A percentile compares a stretch with the other conserved stretches of the same genome.
Conservation (phyloP, 2,888 invertebrate species). For the Synanthedon andrenaeformis region DNA sequence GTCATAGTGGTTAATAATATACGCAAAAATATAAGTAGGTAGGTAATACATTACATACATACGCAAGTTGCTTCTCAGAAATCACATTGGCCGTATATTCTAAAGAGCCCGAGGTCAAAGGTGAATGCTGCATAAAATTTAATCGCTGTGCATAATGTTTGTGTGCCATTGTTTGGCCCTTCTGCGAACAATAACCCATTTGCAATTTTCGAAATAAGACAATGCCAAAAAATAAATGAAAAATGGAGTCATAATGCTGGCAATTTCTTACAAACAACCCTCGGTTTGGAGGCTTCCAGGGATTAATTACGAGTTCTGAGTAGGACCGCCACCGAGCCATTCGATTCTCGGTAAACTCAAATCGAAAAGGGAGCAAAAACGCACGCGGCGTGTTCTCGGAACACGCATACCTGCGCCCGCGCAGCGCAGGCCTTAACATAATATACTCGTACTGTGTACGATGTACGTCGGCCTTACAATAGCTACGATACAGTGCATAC, state of each 20-base stretch:
- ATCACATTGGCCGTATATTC: background rate
- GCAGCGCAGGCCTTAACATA: conserved; percentile 28
- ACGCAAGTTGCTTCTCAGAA: background rate
- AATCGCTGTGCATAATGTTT: conserved; percentile 17
- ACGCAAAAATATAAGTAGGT: no score
- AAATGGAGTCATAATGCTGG: conserved; percentile 48
- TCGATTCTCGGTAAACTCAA: conserved; percentile 65
- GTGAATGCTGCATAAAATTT: conserved; percentile 34
- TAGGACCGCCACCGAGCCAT: conserved; percentile 66
- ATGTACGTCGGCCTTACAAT: conserved; percentile 3
- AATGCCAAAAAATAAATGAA: conserved; percentile 36
- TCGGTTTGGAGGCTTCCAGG: conserved; percentile 65
- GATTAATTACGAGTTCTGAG: conserved; percentile 70
- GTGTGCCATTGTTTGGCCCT: conserved; percentile 22
- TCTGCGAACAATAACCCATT: conserved; percentile 50
- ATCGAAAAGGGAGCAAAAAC: conserved; percentile 70
- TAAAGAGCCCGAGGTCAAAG: conserved; percentile 27
- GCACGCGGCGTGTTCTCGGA: conserved; percentile 56
- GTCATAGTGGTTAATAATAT: no score
- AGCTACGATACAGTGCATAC: no score
- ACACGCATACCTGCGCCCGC: conserved; percentile 60
- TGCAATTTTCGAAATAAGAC: conserved; percentile 47
- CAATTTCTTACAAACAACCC: conserved; percentile 65
- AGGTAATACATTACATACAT: no score
- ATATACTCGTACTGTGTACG: conserved; percentile 31